Conservation (phyloP, 37 sponge, comb jelly and placozoan genomes). For the Oopsacas minuta region DNA sequence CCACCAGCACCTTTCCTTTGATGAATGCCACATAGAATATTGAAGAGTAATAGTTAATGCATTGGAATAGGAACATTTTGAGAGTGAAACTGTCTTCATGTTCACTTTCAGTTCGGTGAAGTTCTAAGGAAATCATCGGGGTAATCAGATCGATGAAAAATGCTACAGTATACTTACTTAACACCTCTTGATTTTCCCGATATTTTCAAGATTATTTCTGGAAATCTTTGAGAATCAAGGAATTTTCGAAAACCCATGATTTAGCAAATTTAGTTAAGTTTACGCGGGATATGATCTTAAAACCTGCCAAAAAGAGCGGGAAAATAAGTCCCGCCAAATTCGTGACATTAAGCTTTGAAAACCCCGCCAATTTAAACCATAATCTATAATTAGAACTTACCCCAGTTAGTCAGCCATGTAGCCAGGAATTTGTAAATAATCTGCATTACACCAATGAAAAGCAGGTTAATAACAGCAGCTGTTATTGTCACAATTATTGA, state of each 20-base stretch:
- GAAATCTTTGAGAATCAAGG: too few species aligned
- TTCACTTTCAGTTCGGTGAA: slow-evolving; percentile 25
- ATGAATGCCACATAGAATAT: slow-evolving; percentile 52
- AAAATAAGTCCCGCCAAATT: too few species aligned
- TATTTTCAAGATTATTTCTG: too few species aligned
- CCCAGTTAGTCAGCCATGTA: slow-evolving; percentile 35
- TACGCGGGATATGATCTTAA: too few species aligned
- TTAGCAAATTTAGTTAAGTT: too few species aligned
- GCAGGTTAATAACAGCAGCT: slow-evolving; percentile 19
- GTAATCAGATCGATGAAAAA: too few species aligned
- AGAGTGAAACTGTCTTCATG: slow-evolving; percentile 21
- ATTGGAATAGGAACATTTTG: slow-evolving; percentile 27
- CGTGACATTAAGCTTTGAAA: too few species aligned
- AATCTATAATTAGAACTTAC: slow-evolving; percentile 10
- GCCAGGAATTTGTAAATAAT: slow-evolving; percentile 34
- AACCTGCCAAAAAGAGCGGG: too few species aligned
- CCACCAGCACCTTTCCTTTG: slow-evolving; percentile 25
- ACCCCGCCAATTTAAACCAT: too few species aligned
- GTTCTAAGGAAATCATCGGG: slow-evolving; percentile 26
- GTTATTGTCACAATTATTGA: slow-evolving; percentile 31
- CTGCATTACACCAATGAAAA: background rate
- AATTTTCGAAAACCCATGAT: too few species aligned
- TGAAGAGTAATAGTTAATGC: slow-evolving; percentile 30
- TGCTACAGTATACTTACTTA: too few species aligned
- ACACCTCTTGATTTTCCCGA: too few species aligned